Evolutionary conservation across 2,113 vertebrate species (phyloP).

Genomic region (Cebus imitator): DNA sequence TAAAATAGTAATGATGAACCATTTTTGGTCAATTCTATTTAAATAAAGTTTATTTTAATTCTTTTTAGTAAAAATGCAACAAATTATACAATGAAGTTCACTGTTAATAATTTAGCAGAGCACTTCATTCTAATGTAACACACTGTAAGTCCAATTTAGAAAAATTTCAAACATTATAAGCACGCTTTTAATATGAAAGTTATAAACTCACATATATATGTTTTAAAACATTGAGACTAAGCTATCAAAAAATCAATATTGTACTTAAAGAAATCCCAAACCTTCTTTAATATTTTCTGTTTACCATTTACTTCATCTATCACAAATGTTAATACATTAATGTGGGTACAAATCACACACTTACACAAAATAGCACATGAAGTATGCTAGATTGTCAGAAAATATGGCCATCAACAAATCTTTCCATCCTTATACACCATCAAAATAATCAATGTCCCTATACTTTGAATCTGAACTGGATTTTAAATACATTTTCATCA

Average conservation of each 20-base stretch:
- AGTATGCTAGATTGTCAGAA: not conserved
- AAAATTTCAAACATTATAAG: not conserved
- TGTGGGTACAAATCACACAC: not conserved
- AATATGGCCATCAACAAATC: not conserved
- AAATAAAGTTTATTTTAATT: not conserved
- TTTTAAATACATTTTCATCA: not conserved
- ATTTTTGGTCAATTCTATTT: not conserved
- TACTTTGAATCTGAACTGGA: not conserved
- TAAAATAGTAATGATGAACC: not conserved
- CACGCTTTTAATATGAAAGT: not conserved
- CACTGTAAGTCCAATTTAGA: not conserved
- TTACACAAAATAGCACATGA: not conserved
- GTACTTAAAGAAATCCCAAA: not conserved
- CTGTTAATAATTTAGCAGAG: not conserved
- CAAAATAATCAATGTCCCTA: not conserved
- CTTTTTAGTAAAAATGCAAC: not conserved
- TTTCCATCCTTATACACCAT: not conserved
- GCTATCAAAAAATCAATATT: not conserved
- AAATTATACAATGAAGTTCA: not conserved
- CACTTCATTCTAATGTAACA: not conserved
- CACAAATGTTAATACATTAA: not conserved
- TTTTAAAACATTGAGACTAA: not conserved
- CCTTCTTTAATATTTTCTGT: not conserved
- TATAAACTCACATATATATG: not conserved
- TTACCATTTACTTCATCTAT: not conserved